phyloP scores from a whole-genome alignment of 1,140 invertebrate genomes.

The Apolygus lucorum region DNA sequence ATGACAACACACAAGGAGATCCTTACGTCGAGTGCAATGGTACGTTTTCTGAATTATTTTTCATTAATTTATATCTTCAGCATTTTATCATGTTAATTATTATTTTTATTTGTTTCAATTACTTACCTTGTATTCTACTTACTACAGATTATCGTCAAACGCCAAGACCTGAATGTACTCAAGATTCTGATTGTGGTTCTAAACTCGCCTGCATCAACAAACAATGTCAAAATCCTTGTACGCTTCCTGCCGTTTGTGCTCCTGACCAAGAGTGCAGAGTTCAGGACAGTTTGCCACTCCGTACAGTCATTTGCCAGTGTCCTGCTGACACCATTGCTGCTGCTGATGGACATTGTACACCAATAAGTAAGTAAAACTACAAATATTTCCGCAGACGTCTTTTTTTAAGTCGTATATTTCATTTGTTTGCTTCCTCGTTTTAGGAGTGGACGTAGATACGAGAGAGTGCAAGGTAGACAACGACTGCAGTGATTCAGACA shows the following conservation, averaged over 20 bases:
- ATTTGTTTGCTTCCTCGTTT: not conserved
- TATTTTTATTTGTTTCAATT: too few relatives aligned
- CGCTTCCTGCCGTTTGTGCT: slow-evolving; percentile 55
- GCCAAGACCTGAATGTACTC: slow-evolving; percentile 52
- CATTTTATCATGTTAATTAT: slow-evolving; percentile 29
- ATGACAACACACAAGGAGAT: slow-evolving; percentile 63
- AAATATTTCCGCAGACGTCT: too few relatives aligned
- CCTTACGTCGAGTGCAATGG: slow-evolving; percentile 63
- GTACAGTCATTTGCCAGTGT: slow-evolving; percentile 73
- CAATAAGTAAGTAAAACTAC: slow-evolving; percentile 41
- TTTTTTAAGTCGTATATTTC: too few relatives aligned
- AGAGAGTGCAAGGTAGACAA: slow-evolving; percentile 53
- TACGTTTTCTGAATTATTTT: slow-evolving; percentile 31
- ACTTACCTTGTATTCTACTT: too few relatives aligned
- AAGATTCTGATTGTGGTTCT: slow-evolving; percentile 64
- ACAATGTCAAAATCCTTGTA: slow-evolving; percentile 67
- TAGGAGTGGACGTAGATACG: slow-evolving; percentile 11
- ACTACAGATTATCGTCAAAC: slow-evolving; percentile 9
- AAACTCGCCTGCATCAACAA: slow-evolving; percentile 65
- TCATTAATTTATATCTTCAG: slow-evolving; percentile 19
- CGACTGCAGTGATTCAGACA: slow-evolving; percentile 62
- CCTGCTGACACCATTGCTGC: slow-evolving; percentile 60
- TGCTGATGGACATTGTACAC: slow-evolving; percentile 51
- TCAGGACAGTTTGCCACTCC: slow-evolving; percentile 63
- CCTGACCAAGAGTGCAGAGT: slow-evolving; percentile 67